phyloP scores from a whole-genome alignment of 2,888 invertebrate species.

The Marronus borbonicus region DNA sequence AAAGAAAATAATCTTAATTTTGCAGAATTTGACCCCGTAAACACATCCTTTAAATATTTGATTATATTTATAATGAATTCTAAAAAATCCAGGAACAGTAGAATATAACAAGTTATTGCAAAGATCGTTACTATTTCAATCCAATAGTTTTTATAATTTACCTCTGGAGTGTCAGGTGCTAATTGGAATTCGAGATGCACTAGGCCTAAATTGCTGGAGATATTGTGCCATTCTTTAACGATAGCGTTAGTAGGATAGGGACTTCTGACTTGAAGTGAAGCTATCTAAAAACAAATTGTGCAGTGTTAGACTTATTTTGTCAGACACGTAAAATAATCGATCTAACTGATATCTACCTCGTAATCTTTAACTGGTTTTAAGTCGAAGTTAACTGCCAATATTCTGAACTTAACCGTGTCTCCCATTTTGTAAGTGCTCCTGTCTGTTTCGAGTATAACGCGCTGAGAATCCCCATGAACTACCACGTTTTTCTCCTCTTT shows the following conservation, averaged over 20 bases:
- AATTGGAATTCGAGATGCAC: conserved; percentile 71
- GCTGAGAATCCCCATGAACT: not conserved
- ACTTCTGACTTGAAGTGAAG: conserved; percentile 4
- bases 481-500: not conserved
- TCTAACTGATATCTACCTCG: conserved; percentile 18
- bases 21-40: not conserved
- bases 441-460: conserved; percentile 71
- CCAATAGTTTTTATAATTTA: conserved; percentile 51
- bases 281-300: not conserved
- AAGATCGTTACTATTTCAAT: no score
- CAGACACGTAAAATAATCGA: not conserved
- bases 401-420: conserved; percentile 73
- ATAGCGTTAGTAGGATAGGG: conserved; percentile 77
- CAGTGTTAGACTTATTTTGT: not conserved
- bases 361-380: conserved; percentile 69
- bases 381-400: conserved; percentile 71
- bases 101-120: no score
- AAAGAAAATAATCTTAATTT: not conserved
- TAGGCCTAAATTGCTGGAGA: conserved; percentile 76
- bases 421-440: conserved; percentile 74
- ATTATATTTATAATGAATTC: no score
- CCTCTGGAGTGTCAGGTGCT: conserved; percentile 64
- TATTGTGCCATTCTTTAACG: conserved; percentile 77
- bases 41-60: no score
- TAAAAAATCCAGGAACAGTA: no score